Conservation (phyloP, 2,888 invertebrate genomes). For the Netelia fuscicornis region DNA sequence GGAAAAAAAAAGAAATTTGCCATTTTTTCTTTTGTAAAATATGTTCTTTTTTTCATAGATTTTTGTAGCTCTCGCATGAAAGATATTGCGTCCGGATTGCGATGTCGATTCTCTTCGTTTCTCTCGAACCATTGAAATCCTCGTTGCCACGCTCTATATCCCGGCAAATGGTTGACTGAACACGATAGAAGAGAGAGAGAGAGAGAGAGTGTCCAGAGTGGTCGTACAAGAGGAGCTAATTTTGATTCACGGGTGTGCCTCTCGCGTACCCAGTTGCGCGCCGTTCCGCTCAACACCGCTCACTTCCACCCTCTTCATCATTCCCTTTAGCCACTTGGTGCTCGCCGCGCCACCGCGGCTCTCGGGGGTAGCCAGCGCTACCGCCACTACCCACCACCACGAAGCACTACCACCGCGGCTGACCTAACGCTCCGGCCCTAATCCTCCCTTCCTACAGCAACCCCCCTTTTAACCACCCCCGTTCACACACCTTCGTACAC, state of each 20-base stretch:
- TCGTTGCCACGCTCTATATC: conserved; percentile 7
- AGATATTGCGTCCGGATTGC: neutral
- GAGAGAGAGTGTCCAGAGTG: conserved; percentile 57
- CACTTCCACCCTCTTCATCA: conserved; percentile 78
- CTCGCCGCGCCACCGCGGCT: conserved; percentile 54
- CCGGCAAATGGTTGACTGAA: conserved; percentile 31
- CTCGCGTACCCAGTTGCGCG: conserved; percentile 55
- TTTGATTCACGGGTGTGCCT: conserved; percentile 73
- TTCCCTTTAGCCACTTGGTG: conserved; percentile 59
- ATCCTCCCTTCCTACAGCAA: conserved; percentile 42
- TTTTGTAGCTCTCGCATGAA: neutral
- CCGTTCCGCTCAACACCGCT: conserved; percentile 60
- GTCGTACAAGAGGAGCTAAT: conserved; percentile 74
- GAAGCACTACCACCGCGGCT: conserved; percentile 35
- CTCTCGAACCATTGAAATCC: neutral
- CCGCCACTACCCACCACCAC: conserved; percentile 26
- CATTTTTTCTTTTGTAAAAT: neutral
- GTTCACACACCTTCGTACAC: too few relatives aligned
- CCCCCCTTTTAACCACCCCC: conserved; percentile 3
- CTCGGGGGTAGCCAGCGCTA: conserved; percentile 5
- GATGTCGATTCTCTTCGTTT: neutral
- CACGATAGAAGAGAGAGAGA: conserved; percentile 41
- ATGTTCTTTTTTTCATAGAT: neutral
- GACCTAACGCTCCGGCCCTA: conserved; percentile 55
- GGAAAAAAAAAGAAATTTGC: conserved; percentile 16